Evolutionary conservation across 2,888 invertebrate genomes (phyloP).

Genomic region (Schizotus pectinicornis): DNA sequence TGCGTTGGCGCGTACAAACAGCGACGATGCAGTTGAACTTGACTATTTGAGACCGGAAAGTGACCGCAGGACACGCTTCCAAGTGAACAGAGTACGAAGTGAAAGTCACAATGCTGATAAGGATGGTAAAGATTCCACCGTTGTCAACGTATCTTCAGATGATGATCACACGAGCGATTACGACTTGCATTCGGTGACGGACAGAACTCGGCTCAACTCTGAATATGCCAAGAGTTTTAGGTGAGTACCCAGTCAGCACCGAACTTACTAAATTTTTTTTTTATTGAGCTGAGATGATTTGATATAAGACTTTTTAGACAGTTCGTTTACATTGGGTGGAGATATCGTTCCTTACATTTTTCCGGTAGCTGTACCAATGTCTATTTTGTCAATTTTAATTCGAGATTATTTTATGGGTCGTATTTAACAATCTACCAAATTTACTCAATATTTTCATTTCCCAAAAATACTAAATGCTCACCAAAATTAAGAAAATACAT

Average conservation of each 20-base stretch:
- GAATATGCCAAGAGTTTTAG: conserved; percentile 80
- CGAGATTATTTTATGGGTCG: too few relatives aligned
- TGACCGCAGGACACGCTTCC: conserved; percentile 63
- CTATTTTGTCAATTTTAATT: too few relatives aligned
- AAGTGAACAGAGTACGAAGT: conserved; percentile 67
- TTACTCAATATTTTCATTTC: too few relatives aligned
- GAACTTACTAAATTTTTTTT: too few relatives aligned
- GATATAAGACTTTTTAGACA: too few relatives aligned
- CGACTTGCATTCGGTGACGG: conserved; percentile 59
- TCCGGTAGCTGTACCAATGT: too few relatives aligned
- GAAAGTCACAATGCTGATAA: conserved; percentile 53
- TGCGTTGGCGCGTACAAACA: background rate
- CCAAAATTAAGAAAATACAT: too few relatives aligned
- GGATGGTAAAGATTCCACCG: conserved; percentile 28
- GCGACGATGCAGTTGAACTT: conserved; percentile 39
- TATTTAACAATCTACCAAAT: too few relatives aligned
- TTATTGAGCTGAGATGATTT: too few relatives aligned
- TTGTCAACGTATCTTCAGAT: conserved; percentile 32
- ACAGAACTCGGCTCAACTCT: conserved; percentile 55
- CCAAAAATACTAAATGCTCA: too few relatives aligned
- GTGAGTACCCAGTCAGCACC: conserved; percentile 54
- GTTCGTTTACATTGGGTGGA: too few relatives aligned
- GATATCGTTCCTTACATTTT: too few relatives aligned
- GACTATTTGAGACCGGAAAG: conserved; percentile 42
- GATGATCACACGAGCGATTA: conserved; percentile 56